Evolutionary conservation across 2,113 vertebrate species (phyloP).

Genomic region (Recurvirostra avosetta): DNA sequence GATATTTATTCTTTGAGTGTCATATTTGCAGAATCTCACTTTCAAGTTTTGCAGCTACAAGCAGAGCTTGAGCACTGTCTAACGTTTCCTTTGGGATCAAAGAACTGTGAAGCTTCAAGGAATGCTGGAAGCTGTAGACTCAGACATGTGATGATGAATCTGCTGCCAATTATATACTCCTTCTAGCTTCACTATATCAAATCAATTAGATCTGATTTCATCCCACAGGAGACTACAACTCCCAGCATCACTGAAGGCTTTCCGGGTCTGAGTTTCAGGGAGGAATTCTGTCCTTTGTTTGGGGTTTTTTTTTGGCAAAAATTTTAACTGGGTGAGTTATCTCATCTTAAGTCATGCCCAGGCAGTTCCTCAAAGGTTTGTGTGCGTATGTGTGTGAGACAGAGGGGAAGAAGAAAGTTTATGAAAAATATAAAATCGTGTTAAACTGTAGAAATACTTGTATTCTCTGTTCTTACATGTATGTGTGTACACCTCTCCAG

Average conservation of each 20-base stretch:
- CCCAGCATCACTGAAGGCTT: neutral
- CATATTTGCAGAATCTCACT: neutral
- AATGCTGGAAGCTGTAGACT: slow-evolving; percentile 18
- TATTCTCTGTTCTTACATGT: neutral
- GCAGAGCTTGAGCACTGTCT: neutral
- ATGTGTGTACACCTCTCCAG: neutral
- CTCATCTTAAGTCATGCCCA: neutral
- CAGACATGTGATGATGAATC: neutral
- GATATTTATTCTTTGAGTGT: neutral
- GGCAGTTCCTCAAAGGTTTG: neutral
- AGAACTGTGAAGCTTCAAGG: neutral
- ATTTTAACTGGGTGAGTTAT: neutral
- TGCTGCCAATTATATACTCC: slow-evolving; percentile 2
- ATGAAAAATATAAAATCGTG: neutral
- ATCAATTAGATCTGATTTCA: neutral
- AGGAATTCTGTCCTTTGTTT: neutral
- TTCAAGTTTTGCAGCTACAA: neutral
- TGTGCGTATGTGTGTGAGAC: neutral
- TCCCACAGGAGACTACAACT: neutral
- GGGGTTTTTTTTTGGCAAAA: neutral
- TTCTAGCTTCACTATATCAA: neutral
- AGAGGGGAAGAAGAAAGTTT: neutral
- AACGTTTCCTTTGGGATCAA: slow-evolving; percentile 5
- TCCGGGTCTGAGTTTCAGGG: neutral
- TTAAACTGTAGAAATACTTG: neutral